Conservation (phyloP, 2,888 invertebrate genomes). For the Ecliptopera silaceata region DNA sequence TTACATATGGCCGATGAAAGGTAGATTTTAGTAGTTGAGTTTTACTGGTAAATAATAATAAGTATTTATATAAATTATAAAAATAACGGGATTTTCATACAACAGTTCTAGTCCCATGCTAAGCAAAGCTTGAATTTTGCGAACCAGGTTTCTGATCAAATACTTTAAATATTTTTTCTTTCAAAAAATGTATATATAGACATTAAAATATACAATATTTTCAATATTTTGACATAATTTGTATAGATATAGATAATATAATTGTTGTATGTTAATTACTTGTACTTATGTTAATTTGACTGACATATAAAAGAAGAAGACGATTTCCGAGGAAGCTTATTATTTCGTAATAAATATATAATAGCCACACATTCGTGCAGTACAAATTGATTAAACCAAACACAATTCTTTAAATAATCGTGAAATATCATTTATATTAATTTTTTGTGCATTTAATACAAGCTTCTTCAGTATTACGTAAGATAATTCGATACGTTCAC, state of each 20-base stretch:
- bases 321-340: neutral
- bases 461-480: slow-evolving; percentile 9
- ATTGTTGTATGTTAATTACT: too few relatives aligned
- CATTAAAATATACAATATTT: too few relatives aligned
- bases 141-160: too few relatives aligned
- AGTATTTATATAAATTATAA: neutral
- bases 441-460: neutral
- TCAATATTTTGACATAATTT: too few relatives aligned
- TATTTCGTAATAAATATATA: neutral
- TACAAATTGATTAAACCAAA: neutral
- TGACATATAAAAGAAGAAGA: too few relatives aligned
- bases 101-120: too few relatives aligned
- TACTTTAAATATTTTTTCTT: too few relatives aligned
- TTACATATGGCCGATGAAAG: neutral
- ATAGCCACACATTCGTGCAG: slow-evolving; percentile 1
- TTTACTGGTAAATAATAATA: neutral
- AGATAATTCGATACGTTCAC: slow-evolving; percentile 27
- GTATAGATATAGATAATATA: too few relatives aligned
- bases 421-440: slow-evolving; percentile 4
- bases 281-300: too few relatives aligned
- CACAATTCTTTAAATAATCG: slow-evolving; percentile 1
- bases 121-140: too few relatives aligned
- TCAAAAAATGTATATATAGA: too few relatives aligned
- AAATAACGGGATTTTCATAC: too few relatives aligned
- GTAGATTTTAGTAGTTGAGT: neutral